Base-by-base conservation (phyloP, 2,797 vertebrate species). In the Labeo calbasu region DNA sequence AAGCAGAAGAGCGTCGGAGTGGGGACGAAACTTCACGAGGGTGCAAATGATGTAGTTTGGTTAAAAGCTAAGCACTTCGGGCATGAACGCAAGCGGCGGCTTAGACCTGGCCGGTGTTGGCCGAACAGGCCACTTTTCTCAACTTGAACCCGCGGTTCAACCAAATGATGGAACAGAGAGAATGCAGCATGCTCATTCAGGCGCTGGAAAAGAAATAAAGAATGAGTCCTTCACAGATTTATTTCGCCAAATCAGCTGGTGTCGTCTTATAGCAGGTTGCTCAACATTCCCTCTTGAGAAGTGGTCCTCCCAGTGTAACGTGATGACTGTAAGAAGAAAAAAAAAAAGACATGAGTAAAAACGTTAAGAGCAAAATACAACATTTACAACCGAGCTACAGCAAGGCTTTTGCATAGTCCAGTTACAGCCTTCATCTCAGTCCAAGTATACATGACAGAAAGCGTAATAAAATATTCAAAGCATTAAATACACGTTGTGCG, bases 101-200 rank as follows among this genome's bases (percentile, higher is more conserved):
- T 94, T 91, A 95, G 89, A 92, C 91, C 90, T 92, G 93, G 82
- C 94, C 92, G 1, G 92, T 92, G 91, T 93, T 94, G 85, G 88
- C 90, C 83, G 84, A 85, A 88, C 86, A 89, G 76, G 89, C 89
- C 85, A 93, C 94, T 96, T 96, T 96, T 93, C 96, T 95, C 84
- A 97, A 93, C 90, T 97, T 97, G 92, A 97, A 96, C 75, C 96
- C 96, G 36, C 96, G 93, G 93, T 96, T 96, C 90, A 95, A 80
- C 97, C 97, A 97, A 91, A 96, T 89, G 87, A 97, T 96, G 94
- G 95, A 96, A 94, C 96, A 96, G 78, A 96, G 95, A 87, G 94
- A 95, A 88, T 93, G 93, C 89, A 96, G 96, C 97, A 98, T 98
- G 95, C 96, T 97, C 95, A 88, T 91, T 90, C 84, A 89, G 90